Base-by-base conservation (phyloP, 2,113 vertebrate species). In the Pyxicephalus adspersus region DNA sequence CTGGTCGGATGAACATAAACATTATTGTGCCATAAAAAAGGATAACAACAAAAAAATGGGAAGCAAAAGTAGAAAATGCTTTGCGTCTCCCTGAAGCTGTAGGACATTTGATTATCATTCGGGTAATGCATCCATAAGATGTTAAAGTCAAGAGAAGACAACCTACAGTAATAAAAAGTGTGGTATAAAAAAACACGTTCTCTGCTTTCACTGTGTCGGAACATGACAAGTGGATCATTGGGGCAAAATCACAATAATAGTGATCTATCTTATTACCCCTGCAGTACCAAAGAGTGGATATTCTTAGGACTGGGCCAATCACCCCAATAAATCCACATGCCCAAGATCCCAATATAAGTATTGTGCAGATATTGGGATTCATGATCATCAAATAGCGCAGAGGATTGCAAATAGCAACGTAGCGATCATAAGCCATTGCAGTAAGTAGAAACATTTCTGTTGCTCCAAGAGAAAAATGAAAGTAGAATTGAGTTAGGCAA, bases 161-260 rank as follows among this genome's bases (percentile, higher is more conserved):
- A 15, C 77, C 77, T 34, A 68, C 18, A 60, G 70, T 79, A 13
- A 79, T 28, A 28, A 71, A 60, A 34, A 80, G 28, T 9, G 2
- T 20, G 13, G 19, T 7, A 7, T 34, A 51, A n/a, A 51, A 67
- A 63, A 80, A 70, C 3, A 29, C 13, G 5, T 28, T 80, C 52
- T 80, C 63, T 3, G 52, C 8, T 5, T 25, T 52, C 1, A 25
- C 26, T 0, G 54, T 71, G 1, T 80, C 38, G 0, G 55, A 28
- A 20, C 77, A 80, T 9, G 77, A 80, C 3, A 80, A 18, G 22
- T 63, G 70, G 4, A 80, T 19, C 19, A 80, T 26, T 5, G 54
- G 34, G 22, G 23, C 38, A 23, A 63, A 61, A 9, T 80, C 77
- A 80, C 77, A 80, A 23, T 71, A 80, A 25, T 61, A 71, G 52